Evolutionary conservation across 1,140 invertebrate genomes (phyloP).

Genomic region (Drosophila persimilis): DNA sequence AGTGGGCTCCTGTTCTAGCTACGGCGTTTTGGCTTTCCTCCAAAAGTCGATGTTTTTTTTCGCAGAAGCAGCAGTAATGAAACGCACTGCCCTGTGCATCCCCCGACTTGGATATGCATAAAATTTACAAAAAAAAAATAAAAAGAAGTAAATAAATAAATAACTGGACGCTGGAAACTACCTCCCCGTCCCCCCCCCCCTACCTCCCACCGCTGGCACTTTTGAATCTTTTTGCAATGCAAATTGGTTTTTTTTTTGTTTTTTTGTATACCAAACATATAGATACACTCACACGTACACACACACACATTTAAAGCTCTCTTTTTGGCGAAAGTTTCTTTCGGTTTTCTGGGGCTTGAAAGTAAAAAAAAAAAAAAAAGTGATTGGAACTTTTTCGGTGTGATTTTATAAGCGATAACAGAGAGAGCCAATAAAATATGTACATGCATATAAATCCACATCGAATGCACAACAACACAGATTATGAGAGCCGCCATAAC

Average conservation of each 20-base stretch:
- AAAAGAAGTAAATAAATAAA: slow-evolving; percentile 15
- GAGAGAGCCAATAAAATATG: slow-evolving; percentile 54
- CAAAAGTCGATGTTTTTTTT: not conserved
- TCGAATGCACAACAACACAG: slow-evolving; percentile 3
- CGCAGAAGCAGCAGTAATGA: not conserved
- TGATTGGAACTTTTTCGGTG: slow-evolving; percentile 71
- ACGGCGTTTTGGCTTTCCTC: not conserved
- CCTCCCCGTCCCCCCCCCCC: not conserved
- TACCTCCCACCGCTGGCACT: not conserved
- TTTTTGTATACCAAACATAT: slow-evolving; percentile 33
- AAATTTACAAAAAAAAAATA: slow-evolving; percentile 8
- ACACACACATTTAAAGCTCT: slow-evolving; percentile 29
- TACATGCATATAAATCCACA: slow-evolving; percentile 6
- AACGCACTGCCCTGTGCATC: not conserved
- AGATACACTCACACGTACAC: slow-evolving; percentile 14
- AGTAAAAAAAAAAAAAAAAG: slow-evolving; percentile 68
- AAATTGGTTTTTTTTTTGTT: slow-evolving; percentile 61
- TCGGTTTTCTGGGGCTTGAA: slow-evolving; percentile 42
- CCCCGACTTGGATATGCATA: slow-evolving; percentile 19
- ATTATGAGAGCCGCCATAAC: slow-evolving; percentile 8
- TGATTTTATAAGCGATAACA: slow-evolving; percentile 62
- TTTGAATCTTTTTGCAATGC: slow-evolving; percentile 63
- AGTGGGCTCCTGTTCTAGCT: no score
- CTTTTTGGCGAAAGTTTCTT: slow-evolving; percentile 63
- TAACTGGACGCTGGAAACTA: slow-evolving; percentile 42